A percentile compares a stretch with the other conserved stretches of the same genome.
phyloP scores from a whole-genome alignment of 2,797 vertebrate species.

The Trichosurus vulpecula region DNA sequence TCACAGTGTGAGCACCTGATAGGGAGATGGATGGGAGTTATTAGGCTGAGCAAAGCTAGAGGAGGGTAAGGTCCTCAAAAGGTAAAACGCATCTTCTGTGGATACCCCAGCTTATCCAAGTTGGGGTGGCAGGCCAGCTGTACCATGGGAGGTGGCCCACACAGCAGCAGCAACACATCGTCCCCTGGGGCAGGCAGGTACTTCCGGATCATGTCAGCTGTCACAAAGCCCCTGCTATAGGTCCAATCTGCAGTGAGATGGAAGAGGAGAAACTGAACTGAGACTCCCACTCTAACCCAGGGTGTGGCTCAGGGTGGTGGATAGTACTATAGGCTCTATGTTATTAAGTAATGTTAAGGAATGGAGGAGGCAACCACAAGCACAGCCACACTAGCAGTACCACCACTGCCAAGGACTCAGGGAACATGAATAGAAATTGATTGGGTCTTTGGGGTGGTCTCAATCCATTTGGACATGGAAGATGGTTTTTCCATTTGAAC shows the following conservation, averaged over 20 bases:
- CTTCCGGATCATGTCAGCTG: constrained; percentile 91
- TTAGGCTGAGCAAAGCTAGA: neutral
- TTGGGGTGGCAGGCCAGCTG: constrained; percentile 96
- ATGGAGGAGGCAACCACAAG: neutral
- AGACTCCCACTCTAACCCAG: neutral
- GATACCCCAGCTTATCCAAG: constrained; percentile 93
- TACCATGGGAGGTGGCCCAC: constrained; percentile 97
- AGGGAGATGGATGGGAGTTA: neutral
- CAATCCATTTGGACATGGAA: neutral
- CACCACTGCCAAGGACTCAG: neutral
- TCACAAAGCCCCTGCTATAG: constrained; percentile 95
- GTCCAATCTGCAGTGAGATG: constrained; percentile 88
- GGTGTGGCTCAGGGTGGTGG: neutral
- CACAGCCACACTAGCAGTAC: neutral
- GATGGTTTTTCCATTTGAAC: neutral
- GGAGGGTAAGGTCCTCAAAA: constrained; percentile 80
- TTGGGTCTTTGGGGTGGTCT: neutral
- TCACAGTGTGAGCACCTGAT: neutral
- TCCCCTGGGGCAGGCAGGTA: constrained; percentile 90
- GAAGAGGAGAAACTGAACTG: neutral
- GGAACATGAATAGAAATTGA: neutral
- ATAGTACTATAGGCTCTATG: neutral
- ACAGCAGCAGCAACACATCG: constrained; percentile 93
- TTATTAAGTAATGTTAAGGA: neutral
- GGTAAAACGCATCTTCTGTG: constrained; percentile 87